Base-by-base conservation (phyloP, 2,888 invertebrate species). In the Calliphora vomitoria region DNA sequence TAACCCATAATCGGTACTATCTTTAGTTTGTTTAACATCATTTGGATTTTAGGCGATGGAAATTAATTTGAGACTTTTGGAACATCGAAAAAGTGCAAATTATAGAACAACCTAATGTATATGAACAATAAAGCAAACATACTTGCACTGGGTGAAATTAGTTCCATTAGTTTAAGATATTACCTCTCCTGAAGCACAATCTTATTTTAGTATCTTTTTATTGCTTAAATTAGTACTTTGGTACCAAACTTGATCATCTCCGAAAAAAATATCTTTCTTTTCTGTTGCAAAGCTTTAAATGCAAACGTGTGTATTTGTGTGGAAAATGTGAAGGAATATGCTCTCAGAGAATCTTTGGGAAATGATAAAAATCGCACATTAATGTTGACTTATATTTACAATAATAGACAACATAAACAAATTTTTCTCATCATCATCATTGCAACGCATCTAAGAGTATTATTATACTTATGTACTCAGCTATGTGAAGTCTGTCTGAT, bases 301-400 rank as follows among this genome's bases (percentile, higher is more conserved):
- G 50, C 41, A 1, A 18, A 10, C 10, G 31, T n/a, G 15, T 18
- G n/a, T 44, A 47, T 13, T 25, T 41, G 55, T 8, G 31, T 60
- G 15, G 13, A 5, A 25, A n/a, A n/a, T n/a, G 11, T 31, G 25
- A 31, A 1, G 20, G 3, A 31, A 13, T 53, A 11, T 41, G 5
- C 60, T 71, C 71, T 80, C 71, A 81, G 81, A 81, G 72, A 64
- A 53, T 79, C 44, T 79, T 18, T 83, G 80, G 44, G 47, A 80
- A 71, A 31, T 69, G 53, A 80, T 64, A 64, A 72, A 55, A 47
- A 74, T 75, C 64, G 8, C 53, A 38, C 50, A 62, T 38, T 44
- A 68, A 35, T 60, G n/a, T 78, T 68, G 31, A 72, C 58, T 72
- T 76, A 58, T 41, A 71, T 53, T 69, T 41, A 44, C 38, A 41